phyloP scores from a whole-genome alignment of 2,113 vertebrate genomes.

The Baryphthengus martii region DNA sequence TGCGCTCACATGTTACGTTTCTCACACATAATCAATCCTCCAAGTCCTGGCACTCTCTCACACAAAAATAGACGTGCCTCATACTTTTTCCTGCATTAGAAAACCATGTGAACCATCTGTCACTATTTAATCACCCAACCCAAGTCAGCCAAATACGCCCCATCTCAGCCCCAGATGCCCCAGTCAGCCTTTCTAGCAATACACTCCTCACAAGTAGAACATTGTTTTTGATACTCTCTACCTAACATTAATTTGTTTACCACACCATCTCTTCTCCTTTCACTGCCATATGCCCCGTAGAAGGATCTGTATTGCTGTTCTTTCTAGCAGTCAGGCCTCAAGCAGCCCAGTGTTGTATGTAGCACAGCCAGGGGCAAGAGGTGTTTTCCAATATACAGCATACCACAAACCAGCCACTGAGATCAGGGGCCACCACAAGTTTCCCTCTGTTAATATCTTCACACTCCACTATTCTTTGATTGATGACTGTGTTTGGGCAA shows the following conservation, averaged over 20 bases:
- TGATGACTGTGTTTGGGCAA: neutral
- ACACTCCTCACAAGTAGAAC: neutral
- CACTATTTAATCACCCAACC: neutral
- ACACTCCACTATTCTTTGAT: neutral
- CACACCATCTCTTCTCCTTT: neutral
- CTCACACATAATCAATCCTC: slow-evolving; percentile 7
- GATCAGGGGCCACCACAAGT: neutral
- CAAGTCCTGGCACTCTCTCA: neutral
- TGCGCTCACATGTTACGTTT: neutral
- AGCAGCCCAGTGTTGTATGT: neutral
- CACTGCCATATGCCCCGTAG: neutral
- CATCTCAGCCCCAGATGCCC: neutral
- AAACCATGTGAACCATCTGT: neutral
- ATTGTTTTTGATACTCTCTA: neutral
- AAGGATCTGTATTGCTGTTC: neutral
- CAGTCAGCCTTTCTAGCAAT: neutral
- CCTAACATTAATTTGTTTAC: neutral
- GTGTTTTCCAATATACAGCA: fast-evolving
- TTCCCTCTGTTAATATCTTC: neutral
- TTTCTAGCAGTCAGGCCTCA: neutral
- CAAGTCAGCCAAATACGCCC: neutral
- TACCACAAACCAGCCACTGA: neutral
- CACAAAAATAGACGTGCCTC: neutral
- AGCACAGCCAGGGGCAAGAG: neutral
- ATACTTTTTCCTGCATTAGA: neutral